Conservation (phyloP, 2,797 vertebrate species). For the Nothura maculosa region DNA sequence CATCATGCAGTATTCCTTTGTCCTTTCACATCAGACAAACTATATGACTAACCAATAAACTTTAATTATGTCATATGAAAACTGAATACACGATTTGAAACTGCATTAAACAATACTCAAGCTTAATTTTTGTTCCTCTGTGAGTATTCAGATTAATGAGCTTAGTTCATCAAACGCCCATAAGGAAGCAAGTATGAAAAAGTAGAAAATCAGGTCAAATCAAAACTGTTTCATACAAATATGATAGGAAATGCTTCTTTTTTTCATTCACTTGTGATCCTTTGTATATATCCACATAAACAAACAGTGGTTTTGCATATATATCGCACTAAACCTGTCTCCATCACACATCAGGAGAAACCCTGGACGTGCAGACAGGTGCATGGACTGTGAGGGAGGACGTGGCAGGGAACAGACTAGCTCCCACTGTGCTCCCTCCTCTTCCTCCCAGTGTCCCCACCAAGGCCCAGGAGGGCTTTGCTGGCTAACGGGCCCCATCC, state of each 20-base stretch:
- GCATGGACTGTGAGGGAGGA: background rate
- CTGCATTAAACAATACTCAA: background rate
- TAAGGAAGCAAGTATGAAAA: background rate
- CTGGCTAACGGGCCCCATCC: background rate
- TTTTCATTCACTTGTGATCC: background rate
- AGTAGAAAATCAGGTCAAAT: background rate
- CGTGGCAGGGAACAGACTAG: fast-evolving
- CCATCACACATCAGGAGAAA: background rate
- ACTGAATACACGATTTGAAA: background rate
- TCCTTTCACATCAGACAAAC: conserved; percentile 22
- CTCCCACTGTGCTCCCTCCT: background rate
- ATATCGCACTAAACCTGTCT: background rate
- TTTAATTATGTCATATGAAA: conserved; percentile 4
- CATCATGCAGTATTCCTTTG: background rate
- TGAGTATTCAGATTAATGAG: background rate
- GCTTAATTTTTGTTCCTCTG: background rate
- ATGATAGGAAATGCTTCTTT: background rate
- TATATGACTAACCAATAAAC: background rate
- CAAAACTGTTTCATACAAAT: background rate
- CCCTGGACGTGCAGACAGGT: background rate
- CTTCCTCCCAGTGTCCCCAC: background rate
- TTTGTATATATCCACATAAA: background rate
- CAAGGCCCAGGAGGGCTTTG: background rate
- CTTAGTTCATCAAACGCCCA: background rate
- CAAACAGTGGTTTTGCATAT: background rate